Conservation (phyloP, 2,888 invertebrate species). For the Phaonia tiefii region DNA sequence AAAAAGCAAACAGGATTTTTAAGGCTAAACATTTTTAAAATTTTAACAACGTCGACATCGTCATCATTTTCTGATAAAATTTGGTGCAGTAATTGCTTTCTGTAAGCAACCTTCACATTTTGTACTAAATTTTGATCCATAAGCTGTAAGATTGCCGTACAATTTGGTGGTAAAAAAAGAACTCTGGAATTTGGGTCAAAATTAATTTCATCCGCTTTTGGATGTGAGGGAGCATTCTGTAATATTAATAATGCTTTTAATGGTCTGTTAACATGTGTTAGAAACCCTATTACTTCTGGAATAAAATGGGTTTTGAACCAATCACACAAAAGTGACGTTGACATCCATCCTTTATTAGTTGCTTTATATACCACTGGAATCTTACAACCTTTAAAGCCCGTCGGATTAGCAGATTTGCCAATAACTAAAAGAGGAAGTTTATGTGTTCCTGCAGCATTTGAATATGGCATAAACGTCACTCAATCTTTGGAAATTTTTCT, state of each 20-base stretch:
- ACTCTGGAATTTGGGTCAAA: constrained; percentile 48
- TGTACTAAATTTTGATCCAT: constrained; percentile 65
- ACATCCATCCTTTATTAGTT: constrained; percentile 50
- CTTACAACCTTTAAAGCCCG: constrained; percentile 61
- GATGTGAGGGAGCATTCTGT: constrained; percentile 65
- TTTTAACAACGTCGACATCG: constrained; percentile 38
- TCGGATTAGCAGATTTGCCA: constrained; percentile 55
- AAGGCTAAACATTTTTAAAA: constrained; percentile 43
- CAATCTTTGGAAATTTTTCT: constrained; percentile 63
- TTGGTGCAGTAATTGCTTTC: constrained; percentile 56
- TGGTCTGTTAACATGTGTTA: constrained; percentile 60
- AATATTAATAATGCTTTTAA: constrained; percentile 66
- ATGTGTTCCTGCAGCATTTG: constrained; percentile 67
- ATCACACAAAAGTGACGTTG: constrained; percentile 59
- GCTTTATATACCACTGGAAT: constrained; percentile 63
- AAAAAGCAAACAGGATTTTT: constrained; percentile 26
- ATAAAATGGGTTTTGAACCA: constrained; percentile 68
- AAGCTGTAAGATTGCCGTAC: constrained; percentile 66
- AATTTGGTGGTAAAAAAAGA: constrained; percentile 64
- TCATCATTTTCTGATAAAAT: constrained; percentile 48
- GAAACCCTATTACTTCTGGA: constrained; percentile 58
- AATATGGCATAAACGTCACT: constrained; percentile 55
- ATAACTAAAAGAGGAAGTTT: constrained; percentile 34
- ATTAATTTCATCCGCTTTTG: constrained; percentile 54
- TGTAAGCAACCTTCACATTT: constrained; percentile 29